Conservation (phyloP, 1,140 invertebrate genomes). For the Pseudoatta argentina region DNA sequence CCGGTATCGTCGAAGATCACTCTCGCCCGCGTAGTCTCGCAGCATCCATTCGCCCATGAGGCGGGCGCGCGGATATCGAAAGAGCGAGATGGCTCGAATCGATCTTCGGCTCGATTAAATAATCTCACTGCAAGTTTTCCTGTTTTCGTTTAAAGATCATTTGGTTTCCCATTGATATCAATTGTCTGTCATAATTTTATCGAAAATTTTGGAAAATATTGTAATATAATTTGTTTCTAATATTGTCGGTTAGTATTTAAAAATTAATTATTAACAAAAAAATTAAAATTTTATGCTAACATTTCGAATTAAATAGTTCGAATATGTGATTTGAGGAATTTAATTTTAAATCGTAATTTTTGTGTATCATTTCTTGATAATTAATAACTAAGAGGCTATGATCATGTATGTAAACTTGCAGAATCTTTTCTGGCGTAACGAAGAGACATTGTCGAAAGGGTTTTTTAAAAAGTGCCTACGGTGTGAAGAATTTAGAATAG, state of each 20-base stretch:
- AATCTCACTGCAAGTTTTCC: slow-evolving; percentile 16
- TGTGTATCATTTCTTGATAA: neutral
- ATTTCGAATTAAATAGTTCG: slow-evolving; percentile 2
- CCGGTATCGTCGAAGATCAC: neutral
- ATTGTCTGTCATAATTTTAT: neutral
- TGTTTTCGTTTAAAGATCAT: slow-evolving; percentile 13
- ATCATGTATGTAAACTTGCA: slow-evolving; percentile 40
- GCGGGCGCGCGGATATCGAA: slow-evolving; percentile 63
- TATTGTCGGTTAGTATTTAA: neutral
- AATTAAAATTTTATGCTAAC: neutral
- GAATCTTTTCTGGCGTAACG: slow-evolving; percentile 31
- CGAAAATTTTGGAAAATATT: neutral
- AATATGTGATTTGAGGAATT: neutral
- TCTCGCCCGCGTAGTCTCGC: slow-evolving; percentile 1
- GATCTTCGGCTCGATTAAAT: slow-evolving; percentile 37
- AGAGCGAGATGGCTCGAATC: slow-evolving; percentile 36
- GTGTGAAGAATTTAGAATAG: slow-evolving; percentile 55
- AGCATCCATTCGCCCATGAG: slow-evolving; percentile 48
- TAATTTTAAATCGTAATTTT: neutral
- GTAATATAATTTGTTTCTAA: neutral
- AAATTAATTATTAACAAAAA: neutral
- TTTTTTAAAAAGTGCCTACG: slow-evolving; percentile 50
- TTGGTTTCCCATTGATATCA: neutral
- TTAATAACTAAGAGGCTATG: neutral
- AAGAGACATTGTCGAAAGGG: neutral